A percentile compares a stretch with the other conserved stretches of the same genome.
Conservation (phyloP, 2,888 invertebrate species). For the Julus scanicus region DNA sequence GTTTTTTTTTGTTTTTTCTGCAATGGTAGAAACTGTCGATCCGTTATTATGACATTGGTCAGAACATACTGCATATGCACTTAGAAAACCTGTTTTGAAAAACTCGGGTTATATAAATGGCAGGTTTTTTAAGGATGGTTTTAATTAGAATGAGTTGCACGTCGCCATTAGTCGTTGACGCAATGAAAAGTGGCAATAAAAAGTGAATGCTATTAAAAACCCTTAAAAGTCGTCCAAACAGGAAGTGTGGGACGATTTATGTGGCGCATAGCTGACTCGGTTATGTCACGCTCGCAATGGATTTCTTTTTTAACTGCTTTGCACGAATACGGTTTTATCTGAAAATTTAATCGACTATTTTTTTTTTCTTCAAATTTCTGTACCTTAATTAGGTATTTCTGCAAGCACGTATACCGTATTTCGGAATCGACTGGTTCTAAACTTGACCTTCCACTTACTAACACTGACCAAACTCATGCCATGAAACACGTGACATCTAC, state of each 20-base stretch:
- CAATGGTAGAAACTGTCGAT: neutral
- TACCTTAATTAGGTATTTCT: too few species aligned
- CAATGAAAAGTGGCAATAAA: neutral
- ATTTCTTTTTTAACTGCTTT: neutral
- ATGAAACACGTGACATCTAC: too few species aligned
- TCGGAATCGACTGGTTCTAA: too few species aligned
- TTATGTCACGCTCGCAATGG: neutral
- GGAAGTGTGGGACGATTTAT: constrained; percentile 39
- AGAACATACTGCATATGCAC: neutral
- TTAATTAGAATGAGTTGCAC: constrained; percentile 47
- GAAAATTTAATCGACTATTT: neutral
- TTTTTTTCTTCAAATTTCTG: neutral
- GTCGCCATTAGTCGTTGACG: constrained; percentile 20
- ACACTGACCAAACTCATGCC: too few species aligned
- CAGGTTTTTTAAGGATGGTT: neutral
- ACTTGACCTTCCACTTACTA: too few species aligned
- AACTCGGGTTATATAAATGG: neutral
- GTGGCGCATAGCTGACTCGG: neutral
- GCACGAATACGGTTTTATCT: neutral
- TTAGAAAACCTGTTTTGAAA: neutral
- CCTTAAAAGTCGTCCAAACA: constrained; percentile 48
- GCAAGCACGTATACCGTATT: too few species aligned
- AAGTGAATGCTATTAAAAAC: constrained; percentile 7
- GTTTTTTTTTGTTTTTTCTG: neutral
- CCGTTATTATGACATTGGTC: neutral